Percentiles rank a stretch among this genome's conserved stretches.
phyloP scores from a whole-genome alignment of 2,797 vertebrate species.

The Pitangus sulphuratus region DNA sequence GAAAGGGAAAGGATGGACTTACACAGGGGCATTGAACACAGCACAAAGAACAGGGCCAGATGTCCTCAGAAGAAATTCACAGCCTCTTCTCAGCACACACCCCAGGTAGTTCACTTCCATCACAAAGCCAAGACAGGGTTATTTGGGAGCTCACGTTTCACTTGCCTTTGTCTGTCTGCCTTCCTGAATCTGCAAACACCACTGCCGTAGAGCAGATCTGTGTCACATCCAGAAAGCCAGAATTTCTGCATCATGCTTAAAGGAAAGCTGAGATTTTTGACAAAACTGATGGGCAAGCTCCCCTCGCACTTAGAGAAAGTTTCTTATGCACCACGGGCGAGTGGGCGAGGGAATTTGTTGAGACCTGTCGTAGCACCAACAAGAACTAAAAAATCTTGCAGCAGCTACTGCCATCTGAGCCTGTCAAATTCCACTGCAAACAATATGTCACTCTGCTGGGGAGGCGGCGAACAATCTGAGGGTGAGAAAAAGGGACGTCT shows the following conservation, averaged over 20 bases:
- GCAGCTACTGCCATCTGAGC: slow-evolving; percentile 73
- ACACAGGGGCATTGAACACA: rapidly evolving
- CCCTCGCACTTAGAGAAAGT: slow-evolving; percentile 22
- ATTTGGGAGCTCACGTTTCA: slow-evolving; percentile 9
- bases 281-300: slow-evolving; percentile 65
- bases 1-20: neutral
- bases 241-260: slow-evolving; percentile 43
- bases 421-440: slow-evolving; percentile 73
- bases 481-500: slow-evolving; percentile 64
- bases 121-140: neutral
- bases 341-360: slow-evolving; percentile 73
- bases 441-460: slow-evolving; percentile 73
- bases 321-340: slow-evolving; percentile 65
- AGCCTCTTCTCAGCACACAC: neutral
- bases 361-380: slow-evolving; percentile 73
- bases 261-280: slow-evolving; percentile 57
- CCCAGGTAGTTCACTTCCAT: neutral
- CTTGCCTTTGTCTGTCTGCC: slow-evolving; percentile 45
- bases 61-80: neutral
- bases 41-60: neutral
- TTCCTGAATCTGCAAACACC: slow-evolving; percentile 40
- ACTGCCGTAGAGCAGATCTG: neutral
- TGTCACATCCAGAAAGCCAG: slow-evolving; percentile 35
- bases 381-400: slow-evolving; percentile 73
- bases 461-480: slow-evolving; percentile 65